Percentiles rank a stretch among this genome's conserved stretches.
phyloP scores from a whole-genome alignment of 2,113 vertebrate species.

The Ophiodon elongatus region DNA sequence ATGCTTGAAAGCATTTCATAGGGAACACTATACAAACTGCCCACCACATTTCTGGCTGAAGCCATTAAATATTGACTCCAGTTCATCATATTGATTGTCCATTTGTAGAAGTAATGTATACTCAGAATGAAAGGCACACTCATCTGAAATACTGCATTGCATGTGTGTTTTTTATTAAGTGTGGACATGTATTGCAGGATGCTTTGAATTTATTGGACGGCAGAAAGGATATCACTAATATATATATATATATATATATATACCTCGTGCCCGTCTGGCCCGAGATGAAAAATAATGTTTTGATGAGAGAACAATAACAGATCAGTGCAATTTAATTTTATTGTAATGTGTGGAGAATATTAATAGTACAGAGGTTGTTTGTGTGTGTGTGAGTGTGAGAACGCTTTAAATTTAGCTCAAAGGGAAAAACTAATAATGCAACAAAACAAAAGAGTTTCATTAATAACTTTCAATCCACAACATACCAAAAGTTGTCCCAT shows the following conservation, averaged over 20 bases:
- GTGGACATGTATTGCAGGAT: slow-evolving; percentile 8
- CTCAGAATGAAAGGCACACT: slow-evolving; percentile 19
- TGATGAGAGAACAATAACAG: slow-evolving; percentile 44
- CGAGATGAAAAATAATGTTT: slow-evolving; percentile 34
- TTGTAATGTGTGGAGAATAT: slow-evolving; percentile 15
- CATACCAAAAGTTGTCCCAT: neutral
- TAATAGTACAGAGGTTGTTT: slow-evolving; percentile 5
- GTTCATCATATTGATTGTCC: slow-evolving; percentile 51
- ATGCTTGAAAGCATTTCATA: slow-evolving; percentile 41
- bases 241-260: slow-evolving; percentile 23
- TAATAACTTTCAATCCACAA: neutral
- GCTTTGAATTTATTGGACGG: slow-evolving; percentile 18
- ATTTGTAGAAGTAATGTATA: slow-evolving; percentile 32
- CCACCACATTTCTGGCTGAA: slow-evolving; percentile 22
- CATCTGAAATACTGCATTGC: slow-evolving; percentile 3
- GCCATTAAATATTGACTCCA: slow-evolving; percentile 19
- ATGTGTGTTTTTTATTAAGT: slow-evolving; percentile 30
- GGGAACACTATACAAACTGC: slow-evolving; percentile 33
- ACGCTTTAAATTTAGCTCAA: neutral
- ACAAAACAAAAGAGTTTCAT: neutral
- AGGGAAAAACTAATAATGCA: slow-evolving; percentile 1
- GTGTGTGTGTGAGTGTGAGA: neutral
- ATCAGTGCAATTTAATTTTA: slow-evolving; percentile 38
- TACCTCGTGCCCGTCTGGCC: neutral
- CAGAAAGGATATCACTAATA: slow-evolving; percentile 2